Evolutionary conservation across 2,113 vertebrate genomes (phyloP).

Genomic region (Dipodomys spectabilis): DNA sequence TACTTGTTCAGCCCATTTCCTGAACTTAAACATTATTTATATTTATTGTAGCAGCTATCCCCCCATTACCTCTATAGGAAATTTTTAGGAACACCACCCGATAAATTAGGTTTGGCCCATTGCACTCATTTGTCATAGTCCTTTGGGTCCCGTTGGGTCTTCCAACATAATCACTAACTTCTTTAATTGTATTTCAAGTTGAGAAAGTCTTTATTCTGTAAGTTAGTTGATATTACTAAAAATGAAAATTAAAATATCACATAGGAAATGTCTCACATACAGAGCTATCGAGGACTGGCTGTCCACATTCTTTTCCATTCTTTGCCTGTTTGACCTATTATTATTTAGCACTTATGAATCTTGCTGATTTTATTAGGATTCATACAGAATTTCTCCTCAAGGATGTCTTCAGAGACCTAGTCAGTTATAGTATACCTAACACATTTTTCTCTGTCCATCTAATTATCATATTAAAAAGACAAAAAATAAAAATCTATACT

Average conservation of each 20-base stretch:
- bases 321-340: neutral
- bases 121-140: neutral
- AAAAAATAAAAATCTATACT: conserved; percentile 33
- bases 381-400: neutral
- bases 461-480: neutral
- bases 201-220: conserved; percentile 37
- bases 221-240: conserved; percentile 18
- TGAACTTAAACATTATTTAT: conserved; percentile 19
- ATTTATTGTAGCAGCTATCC: neutral
- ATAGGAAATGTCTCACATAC: neutral
- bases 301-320: neutral
- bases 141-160: neutral
- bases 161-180: conserved; percentile 3
- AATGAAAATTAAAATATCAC: neutral
- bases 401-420: conserved; percentile 35
- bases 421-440: conserved; percentile 8
- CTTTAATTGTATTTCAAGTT: conserved; percentile 9
- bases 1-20: neutral
- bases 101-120: conserved; percentile 5
- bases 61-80: neutral
- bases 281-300: neutral
- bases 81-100: conserved; percentile 12
- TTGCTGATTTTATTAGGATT: neutral
- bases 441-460: neutral
- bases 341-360: neutral